Evolutionary conservation across 1,140 invertebrate genomes (phyloP).

Genomic region (Nasonia longicornis): DNA sequence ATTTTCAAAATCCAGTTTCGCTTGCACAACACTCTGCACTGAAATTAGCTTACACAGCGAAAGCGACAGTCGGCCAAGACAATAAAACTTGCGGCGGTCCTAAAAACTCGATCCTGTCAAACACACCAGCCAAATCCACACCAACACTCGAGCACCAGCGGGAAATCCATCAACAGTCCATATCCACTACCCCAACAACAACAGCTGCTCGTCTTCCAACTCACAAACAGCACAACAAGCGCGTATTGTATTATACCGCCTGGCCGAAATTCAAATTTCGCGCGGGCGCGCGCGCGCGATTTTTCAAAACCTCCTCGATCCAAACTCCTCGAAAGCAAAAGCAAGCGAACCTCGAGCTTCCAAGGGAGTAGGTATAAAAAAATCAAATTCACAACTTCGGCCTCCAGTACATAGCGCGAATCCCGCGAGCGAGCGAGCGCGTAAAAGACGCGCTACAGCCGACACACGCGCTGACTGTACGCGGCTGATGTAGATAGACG

Average conservation of each 20-base stretch:
- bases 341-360: no score
- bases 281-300: conserved; percentile 22
- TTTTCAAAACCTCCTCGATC: not conserved
- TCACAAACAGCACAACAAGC: not conserved
- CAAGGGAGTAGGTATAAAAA: no score
- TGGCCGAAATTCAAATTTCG: conserved; percentile 12
- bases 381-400: no score
- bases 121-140: not conserved
- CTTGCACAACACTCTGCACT: no score
- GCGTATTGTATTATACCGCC: not conserved
- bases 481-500: not conserved
- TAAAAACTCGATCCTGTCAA: not conserved
- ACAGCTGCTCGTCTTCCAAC: not conserved
- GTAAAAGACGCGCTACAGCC: not conserved
- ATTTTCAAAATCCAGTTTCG: no score
- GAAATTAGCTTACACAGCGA: no score
- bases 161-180: not conserved
- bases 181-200: not conserved
- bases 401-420: no score
- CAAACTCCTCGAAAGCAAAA: no score
- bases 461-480: not conserved
- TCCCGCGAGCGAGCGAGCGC: conserved; percentile 9
- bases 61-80: no score
- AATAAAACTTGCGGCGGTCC: no score
- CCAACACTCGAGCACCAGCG: not conserved